Base-by-base conservation (phyloP, 1,140 invertebrate species). In the Solenopsis fugax region DNA sequence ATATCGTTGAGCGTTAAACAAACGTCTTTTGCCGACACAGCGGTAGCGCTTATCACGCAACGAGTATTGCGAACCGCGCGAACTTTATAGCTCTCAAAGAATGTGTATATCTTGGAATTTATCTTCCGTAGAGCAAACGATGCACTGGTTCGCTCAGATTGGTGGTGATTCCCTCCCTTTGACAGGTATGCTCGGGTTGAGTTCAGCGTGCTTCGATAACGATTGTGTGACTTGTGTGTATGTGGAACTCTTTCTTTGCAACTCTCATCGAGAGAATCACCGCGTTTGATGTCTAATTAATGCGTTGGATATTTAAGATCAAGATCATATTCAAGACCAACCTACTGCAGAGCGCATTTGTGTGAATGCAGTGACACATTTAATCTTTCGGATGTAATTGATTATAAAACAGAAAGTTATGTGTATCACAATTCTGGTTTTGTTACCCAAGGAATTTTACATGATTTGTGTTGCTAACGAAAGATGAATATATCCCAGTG, bases 81-180 rank as follows among this genome's bases (percentile, higher is more conserved):
- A 77, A 50, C 65, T 69, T 69, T 69, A 50, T 45, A 37, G 52
- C 16, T 16, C 21, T n/a, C 21, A 41, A 54, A 78, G 85, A 90
- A 87, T 76, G 48, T 75, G 80, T 60, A 50, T 24, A 75, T 64
- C 24, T 60, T 75, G 41, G 37, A 85, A 92, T 93, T 92, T 91
- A 69, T 93, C 92, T 90, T 92, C 86, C 90, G 85, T 81, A 95
- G 95, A 95, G 67, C 93, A 95, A 95, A 95, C 95, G 89, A 95
- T 95, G 93, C 95, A 95, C 87, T 95, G 95, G 95, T 95, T 95
- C 91, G 95, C 95, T 67, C 93, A 94, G 88, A 92, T 95, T 77
- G 95, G 95, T 77, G 89, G 90, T 89, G 92, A 93, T 54, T 81
- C 91, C n/a, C 77, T 93, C 86, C 90, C 93, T 81, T 87, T 86